These are phyloP conservation scores for Tragelaphus oryx DNA, from an alignment of 2,797 vertebrate genomes.

Conservation along the genomic window DNA sequence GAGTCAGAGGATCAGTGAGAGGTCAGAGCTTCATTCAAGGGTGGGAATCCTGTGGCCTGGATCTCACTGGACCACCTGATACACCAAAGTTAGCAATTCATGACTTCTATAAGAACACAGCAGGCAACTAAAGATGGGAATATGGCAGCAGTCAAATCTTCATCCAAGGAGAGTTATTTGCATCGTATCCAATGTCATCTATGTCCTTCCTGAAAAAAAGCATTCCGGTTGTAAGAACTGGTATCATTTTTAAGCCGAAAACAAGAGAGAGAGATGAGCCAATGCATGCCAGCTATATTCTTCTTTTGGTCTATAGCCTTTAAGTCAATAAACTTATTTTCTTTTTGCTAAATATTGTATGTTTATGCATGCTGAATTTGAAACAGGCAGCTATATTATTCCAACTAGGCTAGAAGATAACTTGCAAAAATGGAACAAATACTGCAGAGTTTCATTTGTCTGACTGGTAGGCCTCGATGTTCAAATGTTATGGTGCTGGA, in stretches of 20 bases:
- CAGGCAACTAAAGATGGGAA: background rate
- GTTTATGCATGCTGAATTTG: background rate
- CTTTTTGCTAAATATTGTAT: background rate
- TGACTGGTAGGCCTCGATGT: background rate
- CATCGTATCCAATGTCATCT: background rate
- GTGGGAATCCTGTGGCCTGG: background rate
- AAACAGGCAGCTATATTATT: background rate
- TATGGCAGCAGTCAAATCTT: background rate
- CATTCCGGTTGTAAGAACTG: background rate
- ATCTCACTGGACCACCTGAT: background rate
- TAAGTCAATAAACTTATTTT: background rate
- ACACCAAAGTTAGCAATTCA: background rate
- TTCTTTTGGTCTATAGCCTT: background rate
- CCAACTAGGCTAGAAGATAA: background rate
- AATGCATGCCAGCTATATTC: background rate
- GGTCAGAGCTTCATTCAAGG: background rate
- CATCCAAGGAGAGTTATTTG: background rate
- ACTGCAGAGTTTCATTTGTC: background rate
- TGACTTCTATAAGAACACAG: background rate
- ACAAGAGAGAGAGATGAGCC: background rate
- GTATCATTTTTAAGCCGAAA: background rate
- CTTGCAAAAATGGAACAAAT: background rate
- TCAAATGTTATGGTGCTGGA: background rate
- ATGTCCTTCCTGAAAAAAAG: background rate
- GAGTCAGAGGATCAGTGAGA: background rate